Percentiles rank a stretch among this genome's conserved stretches.
Conservation (phyloP, 2,888 invertebrate genomes). For the Ditula angustiorana region DNA sequence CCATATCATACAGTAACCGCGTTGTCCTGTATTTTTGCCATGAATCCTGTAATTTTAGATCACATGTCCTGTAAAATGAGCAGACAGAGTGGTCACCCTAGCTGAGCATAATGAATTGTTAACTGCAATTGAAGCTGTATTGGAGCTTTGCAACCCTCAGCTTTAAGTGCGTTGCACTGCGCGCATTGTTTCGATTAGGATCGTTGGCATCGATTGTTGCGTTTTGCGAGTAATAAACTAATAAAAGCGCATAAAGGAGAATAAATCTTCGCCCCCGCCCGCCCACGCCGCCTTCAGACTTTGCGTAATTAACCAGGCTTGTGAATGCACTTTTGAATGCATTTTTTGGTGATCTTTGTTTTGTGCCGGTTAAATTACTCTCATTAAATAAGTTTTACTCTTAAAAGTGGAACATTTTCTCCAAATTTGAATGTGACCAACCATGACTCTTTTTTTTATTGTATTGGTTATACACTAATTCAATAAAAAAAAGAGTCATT, state of each 20-base stretch:
- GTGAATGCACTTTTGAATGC: slow-evolving; percentile 19
- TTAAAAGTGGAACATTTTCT: too few relatives aligned
- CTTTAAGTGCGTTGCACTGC: slow-evolving; percentile 26
- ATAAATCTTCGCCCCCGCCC: slow-evolving; percentile 63
- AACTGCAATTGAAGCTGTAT: slow-evolving; percentile 35
- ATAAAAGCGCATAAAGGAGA: slow-evolving; percentile 52
- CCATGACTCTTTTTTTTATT: too few relatives aligned
- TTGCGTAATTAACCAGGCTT: slow-evolving; percentile 54
- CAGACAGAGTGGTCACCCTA: too few relatives aligned
- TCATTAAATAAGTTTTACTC: too few relatives aligned
- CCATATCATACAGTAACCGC: too few relatives aligned
- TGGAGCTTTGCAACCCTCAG: slow-evolving; percentile 22
- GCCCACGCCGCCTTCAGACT: slow-evolving; percentile 56
- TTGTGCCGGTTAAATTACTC: too few relatives aligned
- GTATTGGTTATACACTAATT: too few relatives aligned
- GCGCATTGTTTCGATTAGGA: slow-evolving; percentile 40
- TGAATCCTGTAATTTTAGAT: too few relatives aligned
- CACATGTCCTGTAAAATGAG: too few relatives aligned
- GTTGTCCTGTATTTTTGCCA: too few relatives aligned
- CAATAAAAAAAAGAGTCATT: too few relatives aligned
- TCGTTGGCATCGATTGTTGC: slow-evolving; percentile 48
- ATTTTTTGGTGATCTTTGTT: neutral
- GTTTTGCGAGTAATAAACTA: slow-evolving; percentile 48
- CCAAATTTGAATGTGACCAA: too few relatives aligned
- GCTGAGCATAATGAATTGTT: slow-evolving; percentile 27